Evolutionary conservation across 2,888 invertebrate species (phyloP), one percentile per base, ranked within the genome.

Genomic region (Chalcis sispes): DNA sequence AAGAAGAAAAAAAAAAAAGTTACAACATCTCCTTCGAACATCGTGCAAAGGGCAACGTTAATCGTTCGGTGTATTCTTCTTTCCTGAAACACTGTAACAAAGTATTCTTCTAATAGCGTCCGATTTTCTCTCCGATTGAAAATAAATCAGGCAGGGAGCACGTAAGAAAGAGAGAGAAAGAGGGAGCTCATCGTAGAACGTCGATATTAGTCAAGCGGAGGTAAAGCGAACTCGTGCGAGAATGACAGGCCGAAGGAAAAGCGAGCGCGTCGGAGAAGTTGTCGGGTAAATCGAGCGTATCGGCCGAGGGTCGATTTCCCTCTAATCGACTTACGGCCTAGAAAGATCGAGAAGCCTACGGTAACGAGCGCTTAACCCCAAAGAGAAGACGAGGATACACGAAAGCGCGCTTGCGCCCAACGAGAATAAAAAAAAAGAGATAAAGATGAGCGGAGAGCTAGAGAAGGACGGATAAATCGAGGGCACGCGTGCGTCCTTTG

Each of bases 201-300:
- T 13, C 56, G 40, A 72, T 62, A 78, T 78, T 70, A 69, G 48
- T 65, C 64, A 3, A 42, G 50, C 52, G 48, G 0, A 18, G 15
- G 18, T 29, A 70, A 42, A 15, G 67, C n/a, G 40, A 54, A 1
- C 20, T 18, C 61, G 75, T 29, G 50, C 70, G 61, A 50, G 70
- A 72, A 77, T 61, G 69, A 72, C 56, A 73, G 50, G 18, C 5
- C 23, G 42, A 42, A 70, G 66, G 61, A 61, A 61, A 70, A 77
- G 77, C 54, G 7, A 46, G n/a, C n/a, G n/a, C n/a, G n/a, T n/a
- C n/a, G 54, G 36, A 56, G 42, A 58, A 69, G 59, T 69, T 69
- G 72, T 46, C 56, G 69, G 54, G 27, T 62, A 78, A 78, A 78
- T 78, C 76, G 78, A 78, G 76, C 78, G 76, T 73, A 66, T 73